These are phyloP conservation scores for Caprella mutica DNA, from an alignment of 2,888 invertebrate genomes.

Conservation along the genomic window DNA sequence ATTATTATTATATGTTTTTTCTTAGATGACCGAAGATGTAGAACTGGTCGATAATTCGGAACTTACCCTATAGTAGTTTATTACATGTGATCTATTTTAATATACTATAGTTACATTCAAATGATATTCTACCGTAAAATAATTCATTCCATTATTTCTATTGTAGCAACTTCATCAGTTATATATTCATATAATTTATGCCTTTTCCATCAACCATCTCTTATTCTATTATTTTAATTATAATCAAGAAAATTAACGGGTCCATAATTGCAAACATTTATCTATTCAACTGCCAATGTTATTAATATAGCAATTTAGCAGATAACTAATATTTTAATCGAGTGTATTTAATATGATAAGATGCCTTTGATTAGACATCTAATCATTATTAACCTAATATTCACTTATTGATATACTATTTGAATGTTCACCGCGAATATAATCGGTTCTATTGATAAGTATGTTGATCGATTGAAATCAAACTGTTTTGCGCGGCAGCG, in stretches of 20 bases:
- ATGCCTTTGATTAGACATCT: not conserved
- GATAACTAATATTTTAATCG: not conserved
- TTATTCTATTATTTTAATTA: conserved; percentile 8
- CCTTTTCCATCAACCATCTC: not conserved
- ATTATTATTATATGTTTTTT: too few species aligned
- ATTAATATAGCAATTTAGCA: not conserved
- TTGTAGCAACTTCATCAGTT: too few species aligned
- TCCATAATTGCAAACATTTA: not conserved
- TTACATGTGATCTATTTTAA: too few species aligned
- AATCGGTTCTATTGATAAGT: not conserved
- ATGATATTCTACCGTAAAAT: too few species aligned
- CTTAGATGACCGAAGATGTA: too few species aligned
- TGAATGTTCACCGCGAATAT: not conserved
- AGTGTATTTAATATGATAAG: not conserved
- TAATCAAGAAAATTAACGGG: not conserved
- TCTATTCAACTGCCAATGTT: not conserved
- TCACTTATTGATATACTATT: not conserved
- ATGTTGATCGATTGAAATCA: conserved; percentile 10
- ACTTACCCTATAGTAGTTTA: too few species aligned
- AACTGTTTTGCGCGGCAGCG: conserved; percentile 10
- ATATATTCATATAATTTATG: not conserved
- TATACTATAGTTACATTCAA: too few species aligned
- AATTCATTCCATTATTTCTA: too few species aligned
- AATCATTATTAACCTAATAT: not conserved
- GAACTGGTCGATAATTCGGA: too few species aligned